Conservation (phyloP, 2,888 invertebrate species). For the Meandrusa payeni region DNA sequence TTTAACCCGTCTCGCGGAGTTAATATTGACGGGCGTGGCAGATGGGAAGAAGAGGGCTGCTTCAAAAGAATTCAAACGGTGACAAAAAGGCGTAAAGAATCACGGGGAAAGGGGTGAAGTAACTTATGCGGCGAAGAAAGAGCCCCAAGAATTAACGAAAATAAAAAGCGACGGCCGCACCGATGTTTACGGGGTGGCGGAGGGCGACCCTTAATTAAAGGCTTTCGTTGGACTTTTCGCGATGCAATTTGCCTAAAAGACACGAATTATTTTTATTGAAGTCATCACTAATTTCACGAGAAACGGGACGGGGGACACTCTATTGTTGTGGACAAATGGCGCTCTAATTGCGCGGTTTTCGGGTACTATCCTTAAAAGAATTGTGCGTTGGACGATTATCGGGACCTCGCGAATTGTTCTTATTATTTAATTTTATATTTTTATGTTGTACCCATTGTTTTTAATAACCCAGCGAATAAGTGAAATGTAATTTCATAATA, state of each 20-base stretch:
- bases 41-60: conserved; percentile 75
- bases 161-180: conserved; percentile 78
- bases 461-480: too few species aligned
- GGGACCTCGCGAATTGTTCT: conserved; percentile 3
- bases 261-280: conserved; percentile 82
- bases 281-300: conserved; percentile 78
- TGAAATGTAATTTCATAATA: too few species aligned
- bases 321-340: conserved; percentile 76
- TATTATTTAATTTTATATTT: conserved; percentile 8
- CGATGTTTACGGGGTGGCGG: conserved; percentile 71
- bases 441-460: too few species aligned
- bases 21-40: conserved; percentile 81
- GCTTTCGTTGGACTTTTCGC: conserved; percentile 78
- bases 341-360: conserved; percentile 73
- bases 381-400: conserved; percentile 12
- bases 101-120: conserved; percentile 71
- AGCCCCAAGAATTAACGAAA: conserved; percentile 76
- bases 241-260: conserved; percentile 81
- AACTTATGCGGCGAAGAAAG: conserved; percentile 80
- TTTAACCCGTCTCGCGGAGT: conserved; percentile 73
- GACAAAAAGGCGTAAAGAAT: conserved; percentile 81
- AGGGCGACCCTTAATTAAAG: conserved; percentile 77
- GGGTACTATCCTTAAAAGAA: conserved; percentile 23
- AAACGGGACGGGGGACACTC: conserved; percentile 52
- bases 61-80: conserved; percentile 78